Evolutionary conservation across 2,113 vertebrate genomes (phyloP).

Genomic region (Pygoscelis adeliae): DNA sequence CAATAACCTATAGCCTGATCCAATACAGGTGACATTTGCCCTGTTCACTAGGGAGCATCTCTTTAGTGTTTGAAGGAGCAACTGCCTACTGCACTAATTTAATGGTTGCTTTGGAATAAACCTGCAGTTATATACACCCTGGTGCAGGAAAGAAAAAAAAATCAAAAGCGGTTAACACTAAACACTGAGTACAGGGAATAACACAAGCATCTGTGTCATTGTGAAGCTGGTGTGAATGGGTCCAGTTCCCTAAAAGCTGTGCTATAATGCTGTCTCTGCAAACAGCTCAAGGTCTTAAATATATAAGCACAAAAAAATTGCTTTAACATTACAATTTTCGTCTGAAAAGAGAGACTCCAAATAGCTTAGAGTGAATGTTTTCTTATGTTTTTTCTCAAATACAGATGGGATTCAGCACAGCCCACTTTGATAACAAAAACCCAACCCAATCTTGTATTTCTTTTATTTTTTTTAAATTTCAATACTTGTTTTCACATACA

Average conservation of each 20-base stretch:
- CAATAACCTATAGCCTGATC: constrained; percentile 57
- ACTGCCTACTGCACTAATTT: constrained; percentile 31
- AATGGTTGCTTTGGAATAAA: constrained; percentile 34
- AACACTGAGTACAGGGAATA: not conserved
- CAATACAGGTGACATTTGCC: constrained; percentile 60
- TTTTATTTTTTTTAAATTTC: not conserved
- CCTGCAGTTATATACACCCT: not conserved
- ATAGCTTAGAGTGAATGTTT: not conserved
- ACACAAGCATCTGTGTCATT: not conserved
- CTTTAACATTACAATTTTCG: not conserved
- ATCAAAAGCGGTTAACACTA: not conserved
- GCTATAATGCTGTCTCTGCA: not conserved
- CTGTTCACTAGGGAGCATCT: constrained; percentile 56
- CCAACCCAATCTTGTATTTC: not conserved
- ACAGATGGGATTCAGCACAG: not conserved
- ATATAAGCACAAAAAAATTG: not conserved
- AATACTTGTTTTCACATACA: not conserved
- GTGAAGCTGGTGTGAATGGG: not conserved
- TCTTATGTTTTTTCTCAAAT: not conserved
- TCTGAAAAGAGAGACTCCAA: not conserved
- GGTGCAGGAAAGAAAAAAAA: not conserved
- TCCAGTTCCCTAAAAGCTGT: not conserved
- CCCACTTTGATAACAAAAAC: not conserved
- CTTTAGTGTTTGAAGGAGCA: constrained; percentile 47
- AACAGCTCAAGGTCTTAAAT: not conserved